Base-by-base conservation (phyloP, 2,113 vertebrate genomes). In the Catharus fuscescens region DNA sequence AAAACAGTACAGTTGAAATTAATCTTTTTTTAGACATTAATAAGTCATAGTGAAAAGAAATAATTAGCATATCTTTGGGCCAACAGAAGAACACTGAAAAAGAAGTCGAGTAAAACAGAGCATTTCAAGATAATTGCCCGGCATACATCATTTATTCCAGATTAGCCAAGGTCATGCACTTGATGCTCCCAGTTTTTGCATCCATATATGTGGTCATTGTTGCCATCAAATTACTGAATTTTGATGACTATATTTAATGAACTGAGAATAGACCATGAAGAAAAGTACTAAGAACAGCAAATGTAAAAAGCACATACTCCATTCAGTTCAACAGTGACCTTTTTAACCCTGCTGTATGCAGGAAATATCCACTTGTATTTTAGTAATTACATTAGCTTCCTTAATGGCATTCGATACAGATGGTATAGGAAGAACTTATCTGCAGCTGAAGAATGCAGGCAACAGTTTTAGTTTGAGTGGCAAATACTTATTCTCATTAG, bases 41-140 rank as follows among this genome's bases (percentile, higher is more conserved):
- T 78, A 95, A 95, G 78, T 65, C 71, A 81, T 84, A 64, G 32
- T 95, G 78, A 91, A 84, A 92, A 85, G 67, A 79, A 94, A 89
- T 92, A 96, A 97, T 97, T 94, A 81, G 23, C 67, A 40, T 95
- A 53, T 95, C 93, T 93, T 92, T 89, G 90, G 48, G 86, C 80
- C 95, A 86, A 52, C 74, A 97, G 97, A 98, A 98, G 98, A 97
- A 97, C 95, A 97, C 83, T 98, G 97, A 78, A 92, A 93, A 91
- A 83, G 78, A 90, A 97, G 79, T 83, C 95, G 87, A 96, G 97
- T 97, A 98, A 97, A 97, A 96, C 93, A 97, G 98, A 97, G 96
- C 97, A 97, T 98, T 98, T 98, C 97, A 95, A 95, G 97, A 95
- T 98, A 98, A 98, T 98, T 98, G 98, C 96, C 97, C 97, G 95